Evolutionary conservation across 92 coral and sea anemone genomes (phyloP).

Genomic region (Paramuricea clavata): DNA sequence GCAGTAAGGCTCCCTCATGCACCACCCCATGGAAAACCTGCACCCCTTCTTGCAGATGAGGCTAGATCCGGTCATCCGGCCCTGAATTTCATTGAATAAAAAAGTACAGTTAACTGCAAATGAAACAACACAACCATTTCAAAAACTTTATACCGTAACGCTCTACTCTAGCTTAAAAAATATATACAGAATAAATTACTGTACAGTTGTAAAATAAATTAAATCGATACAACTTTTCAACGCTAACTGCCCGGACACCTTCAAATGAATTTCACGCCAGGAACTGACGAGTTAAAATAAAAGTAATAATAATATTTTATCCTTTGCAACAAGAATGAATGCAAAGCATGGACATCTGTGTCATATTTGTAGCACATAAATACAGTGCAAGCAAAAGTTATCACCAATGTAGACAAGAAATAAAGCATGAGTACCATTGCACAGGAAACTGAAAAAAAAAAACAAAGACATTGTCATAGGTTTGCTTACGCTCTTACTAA

Average conservation of each 20-base stretch:
- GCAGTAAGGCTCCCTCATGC: too few species aligned
- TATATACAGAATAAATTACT: constrained; percentile 1
- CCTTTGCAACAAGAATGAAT: constrained; percentile 76
- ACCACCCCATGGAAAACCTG: too few species aligned
- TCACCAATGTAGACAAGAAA: constrained; percentile 71
- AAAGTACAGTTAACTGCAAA: neutral
- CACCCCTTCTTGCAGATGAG: too few species aligned
- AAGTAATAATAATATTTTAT: constrained; percentile 84
- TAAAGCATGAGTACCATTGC: constrained; percentile 75
- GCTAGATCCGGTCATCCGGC: too few species aligned
- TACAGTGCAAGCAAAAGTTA: constrained; percentile 71
- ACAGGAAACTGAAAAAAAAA: constrained; percentile 26
- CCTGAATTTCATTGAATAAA: too few species aligned
- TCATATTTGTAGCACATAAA: constrained; percentile 63
- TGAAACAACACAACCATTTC: neutral
- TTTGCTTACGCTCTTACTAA: too few species aligned
- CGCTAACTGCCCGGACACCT: neutral
- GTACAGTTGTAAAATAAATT: constrained; percentile 10
- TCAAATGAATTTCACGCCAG: constrained; percentile 24
- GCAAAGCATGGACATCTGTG: constrained; percentile 72
- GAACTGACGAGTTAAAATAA: constrained; percentile 63
- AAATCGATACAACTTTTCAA: neutral
- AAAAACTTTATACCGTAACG: neutral
- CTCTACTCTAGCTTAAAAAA: neutral
- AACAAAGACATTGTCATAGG: neutral